Conservation (phyloP, 1,140 invertebrate species). For the Charaxes varanes region DNA sequence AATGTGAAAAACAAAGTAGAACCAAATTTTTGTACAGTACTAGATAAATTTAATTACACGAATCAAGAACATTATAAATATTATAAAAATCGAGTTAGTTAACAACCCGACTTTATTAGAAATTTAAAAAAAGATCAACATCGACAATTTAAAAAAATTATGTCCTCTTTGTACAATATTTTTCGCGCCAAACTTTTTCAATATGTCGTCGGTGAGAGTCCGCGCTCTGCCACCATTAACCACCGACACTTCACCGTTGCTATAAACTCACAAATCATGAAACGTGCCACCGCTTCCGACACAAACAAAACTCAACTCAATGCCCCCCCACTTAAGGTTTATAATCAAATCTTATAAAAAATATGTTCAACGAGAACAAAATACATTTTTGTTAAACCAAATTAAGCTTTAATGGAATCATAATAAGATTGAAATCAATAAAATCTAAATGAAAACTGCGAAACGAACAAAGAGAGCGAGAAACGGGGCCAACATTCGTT, state of each 20-base stretch:
- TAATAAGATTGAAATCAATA: constrained; percentile 54
- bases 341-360: constrained; percentile 26
- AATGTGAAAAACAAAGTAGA: too few relatives aligned
- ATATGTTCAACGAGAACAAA: constrained; percentile 46
- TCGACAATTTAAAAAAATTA: too few relatives aligned
- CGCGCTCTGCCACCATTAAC: constrained; percentile 69
- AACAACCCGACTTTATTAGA: too few relatives aligned
- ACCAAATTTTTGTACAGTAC: too few relatives aligned
- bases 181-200: constrained; percentile 72
- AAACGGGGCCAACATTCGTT: constrained; percentile 72
- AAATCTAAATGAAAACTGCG: constrained; percentile 50
- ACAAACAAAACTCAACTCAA: constrained; percentile 33
- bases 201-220: constrained; percentile 66
- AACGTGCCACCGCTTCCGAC: constrained; percentile 41
- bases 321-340: constrained; percentile 24
- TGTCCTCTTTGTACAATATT: constrained; percentile 24
- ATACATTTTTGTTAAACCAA: constrained; percentile 45
- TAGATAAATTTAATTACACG: too few relatives aligned
- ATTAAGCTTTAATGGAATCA: constrained; percentile 52
- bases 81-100: too few relatives aligned
- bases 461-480: constrained; percentile 71
- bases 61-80: too few relatives aligned
- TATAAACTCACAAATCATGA: constrained; percentile 75
- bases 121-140: too few relatives aligned
- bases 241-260: constrained; percentile 71